Evolutionary conservation across 2,113 vertebrate species (phyloP).

Genomic region (Conger conger): DNA sequence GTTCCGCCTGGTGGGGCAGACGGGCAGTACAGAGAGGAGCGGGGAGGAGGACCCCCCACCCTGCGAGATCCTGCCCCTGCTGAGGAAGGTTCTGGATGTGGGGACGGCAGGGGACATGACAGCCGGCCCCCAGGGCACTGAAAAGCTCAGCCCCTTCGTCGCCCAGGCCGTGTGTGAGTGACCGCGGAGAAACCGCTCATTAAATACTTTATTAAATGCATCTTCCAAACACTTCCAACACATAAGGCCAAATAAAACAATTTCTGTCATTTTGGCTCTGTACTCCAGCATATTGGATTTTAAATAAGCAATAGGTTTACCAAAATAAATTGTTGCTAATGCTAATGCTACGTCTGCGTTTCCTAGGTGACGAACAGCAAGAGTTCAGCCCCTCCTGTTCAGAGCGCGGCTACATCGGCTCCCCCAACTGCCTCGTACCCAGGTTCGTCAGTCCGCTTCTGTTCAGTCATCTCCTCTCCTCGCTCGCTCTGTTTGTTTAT

Average conservation of each 20-base stretch:
- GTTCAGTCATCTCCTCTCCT: too few relatives aligned
- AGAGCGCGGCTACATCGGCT: slow-evolving; percentile 16
- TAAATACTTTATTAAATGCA: too few relatives aligned
- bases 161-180: slow-evolving; percentile 26
- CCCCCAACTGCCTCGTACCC: slow-evolving; percentile 8
- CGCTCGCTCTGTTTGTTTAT: too few relatives aligned
- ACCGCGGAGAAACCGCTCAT: too few relatives aligned
- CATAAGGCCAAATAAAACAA: too few relatives aligned
- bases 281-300: too few relatives aligned
- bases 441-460: not conserved
- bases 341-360: not conserved
- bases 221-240: too few relatives aligned
- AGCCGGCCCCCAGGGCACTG: not conserved
- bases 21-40: not conserved
- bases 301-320: too few relatives aligned
- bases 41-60: not conserved
- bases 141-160: slow-evolving; percentile 8
- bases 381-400: slow-evolving; percentile 20
- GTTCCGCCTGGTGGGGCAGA: not conserved
- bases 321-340: too few relatives aligned
- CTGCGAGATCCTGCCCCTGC: not conserved
- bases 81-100: not conserved
- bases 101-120: slow-evolving; percentile 9
- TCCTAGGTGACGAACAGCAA: slow-evolving; percentile 16
- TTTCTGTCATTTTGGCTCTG: too few relatives aligned